A percentile compares a stretch with the other conserved stretches of the same genome.
phyloP scores from a whole-genome alignment of 1,140 invertebrate genomes.

The Batillaria attramentaria region DNA sequence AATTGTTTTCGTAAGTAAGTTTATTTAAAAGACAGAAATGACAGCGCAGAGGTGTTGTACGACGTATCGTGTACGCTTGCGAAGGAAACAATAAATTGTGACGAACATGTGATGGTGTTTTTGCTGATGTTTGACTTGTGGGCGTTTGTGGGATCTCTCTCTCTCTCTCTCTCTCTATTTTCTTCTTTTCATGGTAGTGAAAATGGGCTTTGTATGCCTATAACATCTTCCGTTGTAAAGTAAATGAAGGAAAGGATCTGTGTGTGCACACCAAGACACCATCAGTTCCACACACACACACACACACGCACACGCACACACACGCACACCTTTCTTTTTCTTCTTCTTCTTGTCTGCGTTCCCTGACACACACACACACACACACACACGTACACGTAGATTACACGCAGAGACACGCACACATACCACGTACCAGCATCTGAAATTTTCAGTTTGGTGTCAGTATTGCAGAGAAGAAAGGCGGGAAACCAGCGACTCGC shows the following conservation, averaged over 20 bases:
- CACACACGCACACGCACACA: slow-evolving; percentile 9
- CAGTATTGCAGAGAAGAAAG: too few relatives aligned
- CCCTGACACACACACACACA: slow-evolving; percentile 7
- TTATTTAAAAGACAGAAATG: not conserved
- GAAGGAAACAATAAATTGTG: too few relatives aligned
- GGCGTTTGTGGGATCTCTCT: not conserved
- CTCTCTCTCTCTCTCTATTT: slow-evolving; percentile 7
- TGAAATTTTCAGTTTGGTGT: not conserved
- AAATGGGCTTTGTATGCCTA: not conserved
- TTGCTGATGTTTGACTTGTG: slow-evolving; percentile 2
- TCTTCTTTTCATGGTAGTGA: not conserved
- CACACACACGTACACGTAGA: not conserved
- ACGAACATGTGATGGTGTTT: slow-evolving; percentile 5
- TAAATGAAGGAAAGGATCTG: not conserved
- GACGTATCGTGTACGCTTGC: not conserved
- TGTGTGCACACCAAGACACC: not conserved
- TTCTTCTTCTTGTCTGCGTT: not conserved
- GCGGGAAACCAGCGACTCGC: too few relatives aligned
- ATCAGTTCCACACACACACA: not conserved
- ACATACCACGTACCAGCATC: not conserved
- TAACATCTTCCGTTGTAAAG: slow-evolving; percentile 1
- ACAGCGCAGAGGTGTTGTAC: not conserved
- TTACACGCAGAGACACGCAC: slow-evolving; percentile 13
- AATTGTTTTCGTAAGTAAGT: not conserved
- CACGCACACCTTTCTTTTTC: not conserved